These are phyloP conservation scores for Oophaga sylvatica DNA, from an alignment of 2,797 vertebrate species.

Conservation along the genomic window DNA sequence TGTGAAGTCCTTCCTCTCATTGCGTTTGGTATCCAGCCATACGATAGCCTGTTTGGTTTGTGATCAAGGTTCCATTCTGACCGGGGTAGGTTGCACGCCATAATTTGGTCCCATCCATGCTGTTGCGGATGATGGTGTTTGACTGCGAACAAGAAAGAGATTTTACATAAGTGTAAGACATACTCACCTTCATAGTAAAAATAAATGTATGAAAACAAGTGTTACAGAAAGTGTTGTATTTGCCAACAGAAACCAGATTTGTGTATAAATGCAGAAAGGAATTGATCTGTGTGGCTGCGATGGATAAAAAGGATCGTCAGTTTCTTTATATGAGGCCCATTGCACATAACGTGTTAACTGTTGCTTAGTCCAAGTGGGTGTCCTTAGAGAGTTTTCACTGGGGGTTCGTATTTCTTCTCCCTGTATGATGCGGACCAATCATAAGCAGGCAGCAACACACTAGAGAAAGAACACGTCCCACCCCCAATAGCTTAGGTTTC, in stretches of 20 bases:
- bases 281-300: too few relatives aligned
- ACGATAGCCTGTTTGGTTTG: slow-evolving; percentile 87
- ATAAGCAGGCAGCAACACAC: too few relatives aligned
- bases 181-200: background rate
- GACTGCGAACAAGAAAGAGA: slow-evolving; percentile 63
- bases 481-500: too few relatives aligned
- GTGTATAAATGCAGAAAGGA: background rate
- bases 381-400: too few relatives aligned
- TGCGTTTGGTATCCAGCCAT: slow-evolving; percentile 90
- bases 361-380: too few relatives aligned
- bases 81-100: slow-evolving; percentile 83
- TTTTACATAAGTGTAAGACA: background rate
- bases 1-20: slow-evolving; percentile 76
- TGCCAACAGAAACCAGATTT: background rate
- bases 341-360: too few relatives aligned
- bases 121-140: slow-evolving; percentile 80
- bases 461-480: too few relatives aligned
- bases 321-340: too few relatives aligned
- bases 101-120: slow-evolving; percentile 88
- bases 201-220: background rate
- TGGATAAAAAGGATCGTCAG: background rate
- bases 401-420: too few relatives aligned
- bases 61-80: slow-evolving; percentile 88
- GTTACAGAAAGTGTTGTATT: background rate
- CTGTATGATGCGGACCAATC: too few relatives aligned